Evolutionary conservation across 2,113 vertebrate species (phyloP).

Genomic region (Myanophis thanlyinensis): DNA sequence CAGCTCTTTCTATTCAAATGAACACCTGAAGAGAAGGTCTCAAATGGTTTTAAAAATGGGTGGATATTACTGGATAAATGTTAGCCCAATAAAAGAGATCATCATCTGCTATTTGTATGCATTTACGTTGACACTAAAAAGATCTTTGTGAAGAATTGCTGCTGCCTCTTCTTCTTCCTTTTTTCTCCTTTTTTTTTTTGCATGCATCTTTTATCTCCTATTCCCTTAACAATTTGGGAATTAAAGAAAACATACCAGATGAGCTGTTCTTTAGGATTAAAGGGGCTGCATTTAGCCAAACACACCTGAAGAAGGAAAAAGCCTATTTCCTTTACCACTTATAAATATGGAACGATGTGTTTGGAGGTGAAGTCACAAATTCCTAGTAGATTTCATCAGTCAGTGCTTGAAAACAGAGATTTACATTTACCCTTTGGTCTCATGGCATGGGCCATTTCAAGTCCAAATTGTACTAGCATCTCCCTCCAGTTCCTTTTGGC

Average conservation of each 20-base stretch:
- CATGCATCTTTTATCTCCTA: conserved; percentile 68
- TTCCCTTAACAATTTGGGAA: conserved; percentile 77
- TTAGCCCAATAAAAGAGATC: conserved; percentile 85
- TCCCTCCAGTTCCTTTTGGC: conserved; percentile 51
- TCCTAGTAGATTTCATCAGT: conserved; percentile 69
- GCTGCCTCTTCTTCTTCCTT: conserved; percentile 43
- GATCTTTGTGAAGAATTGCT: conserved; percentile 75
- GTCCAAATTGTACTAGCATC: conserved; percentile 70
- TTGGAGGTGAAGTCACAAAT: conserved; percentile 66
- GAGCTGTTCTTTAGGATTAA: conserved; percentile 56
- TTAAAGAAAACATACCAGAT: conserved; percentile 63
- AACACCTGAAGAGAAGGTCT: conserved; percentile 89
- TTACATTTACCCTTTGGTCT: conserved; percentile 75
- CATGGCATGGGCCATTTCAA: conserved; percentile 67
- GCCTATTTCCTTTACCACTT: conserved; percentile 48
- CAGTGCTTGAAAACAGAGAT: conserved; percentile 73
- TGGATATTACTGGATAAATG: conserved; percentile 88
- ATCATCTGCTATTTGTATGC: conserved; percentile 85
- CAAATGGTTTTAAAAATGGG: conserved; percentile 81
- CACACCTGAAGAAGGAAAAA: conserved; percentile 66
- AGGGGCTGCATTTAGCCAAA: conserved; percentile 55
- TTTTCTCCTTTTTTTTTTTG: conserved; percentile 46
- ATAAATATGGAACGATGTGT: conserved; percentile 68
- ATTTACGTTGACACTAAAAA: conserved; percentile 85
- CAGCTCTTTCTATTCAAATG: conserved; percentile 91